Conservation (phyloP, 2,888 invertebrate genomes). For the Danaus chrysippus region DNA sequence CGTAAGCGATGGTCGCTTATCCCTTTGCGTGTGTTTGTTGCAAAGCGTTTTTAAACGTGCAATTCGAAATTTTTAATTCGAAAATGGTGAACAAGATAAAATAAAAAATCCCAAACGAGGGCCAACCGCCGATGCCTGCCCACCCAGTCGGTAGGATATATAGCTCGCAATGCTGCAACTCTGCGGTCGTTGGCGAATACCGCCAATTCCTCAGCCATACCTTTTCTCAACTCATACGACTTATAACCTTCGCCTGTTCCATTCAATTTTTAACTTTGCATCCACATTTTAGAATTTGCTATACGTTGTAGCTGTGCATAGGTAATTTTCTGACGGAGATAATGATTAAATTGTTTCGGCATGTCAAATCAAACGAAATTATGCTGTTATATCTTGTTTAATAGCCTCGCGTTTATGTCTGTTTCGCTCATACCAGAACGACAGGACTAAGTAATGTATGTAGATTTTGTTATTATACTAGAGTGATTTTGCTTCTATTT, state of each 20-base stretch:
- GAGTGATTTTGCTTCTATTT: too few species aligned
- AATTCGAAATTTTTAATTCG: slow-evolving; percentile 55
- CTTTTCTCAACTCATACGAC: slow-evolving; percentile 53
- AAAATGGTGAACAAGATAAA: slow-evolving; percentile 64
- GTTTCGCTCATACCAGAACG: slow-evolving; percentile 57
- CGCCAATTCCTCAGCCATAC: slow-evolving; percentile 72
- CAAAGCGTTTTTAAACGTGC: slow-evolving; percentile 40
- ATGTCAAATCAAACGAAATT: slow-evolving; percentile 78
- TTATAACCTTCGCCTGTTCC: slow-evolving; percentile 41
- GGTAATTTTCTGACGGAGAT: slow-evolving; percentile 66
- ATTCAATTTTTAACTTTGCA: slow-evolving; percentile 44
- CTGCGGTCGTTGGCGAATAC: slow-evolving; percentile 72
- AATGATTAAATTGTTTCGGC: slow-evolving; percentile 79
- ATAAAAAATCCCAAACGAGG: slow-evolving; percentile 37
- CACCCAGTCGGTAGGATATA: slow-evolving; percentile 64
- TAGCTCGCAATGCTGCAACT: slow-evolving; percentile 60
- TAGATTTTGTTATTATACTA: neutral
- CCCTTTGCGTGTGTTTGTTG: slow-evolving; percentile 44
- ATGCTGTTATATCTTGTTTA: slow-evolving; percentile 78
- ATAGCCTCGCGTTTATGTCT: slow-evolving; percentile 66
- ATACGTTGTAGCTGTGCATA: slow-evolving; percentile 26
- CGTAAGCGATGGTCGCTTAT: slow-evolving; percentile 39
- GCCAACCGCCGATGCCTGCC: slow-evolving; percentile 64
- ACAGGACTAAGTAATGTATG: slow-evolving; percentile 20
- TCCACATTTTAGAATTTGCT: slow-evolving; percentile 36